Evolutionary conservation across 2,113 vertebrate genomes (phyloP), one percentile per base, ranked within the genome.

Genomic region (Ariopsis seemanni): DNA sequence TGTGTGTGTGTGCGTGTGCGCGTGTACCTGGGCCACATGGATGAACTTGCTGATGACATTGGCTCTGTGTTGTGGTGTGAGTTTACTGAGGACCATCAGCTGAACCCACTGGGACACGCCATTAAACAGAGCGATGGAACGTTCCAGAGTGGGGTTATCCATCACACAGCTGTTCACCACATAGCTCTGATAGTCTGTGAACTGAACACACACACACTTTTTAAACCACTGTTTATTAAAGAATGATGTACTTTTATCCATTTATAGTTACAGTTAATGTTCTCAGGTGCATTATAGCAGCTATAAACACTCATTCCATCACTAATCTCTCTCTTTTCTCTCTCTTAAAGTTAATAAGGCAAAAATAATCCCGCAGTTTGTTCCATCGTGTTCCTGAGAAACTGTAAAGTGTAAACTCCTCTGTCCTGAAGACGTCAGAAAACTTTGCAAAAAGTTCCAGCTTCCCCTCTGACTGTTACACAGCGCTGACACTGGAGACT

Each of bases 61-160:
- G 79, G 97, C 98, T 17, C 98, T 96, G 93, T 97, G 97, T 90
- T 97, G 97, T 20, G 98, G 96, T 2, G 97, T 99, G 57, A 98
- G 97, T 91, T 99, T 99, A 93, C 97, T 99, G 86, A 99, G 97
- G 89, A 99, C 97, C 98, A 99, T 99, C 89, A 99, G 94, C 87
- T 99, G 98, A 82, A 99, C 98, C 98, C 98, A 99, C 91, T 99
- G 99, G 11, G 98, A 99, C 88, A 99, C 96, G 1, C 98, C 97
- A 22, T 99, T 99, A 93, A 99, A 99, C 91, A 99, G 93, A 86
- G 97, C 95, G 78, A 99, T 99, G 89, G 98, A 99, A 88, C 98
- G 96, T 92, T 99, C 98, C 93, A 99, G 92, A 25, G 98, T 98
- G 0, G 97, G 97, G 86, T 99, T 99, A 90, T 99, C 96, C 86